phyloP scores from a whole-genome alignment of 2,888 invertebrate genomes.

The Timema cristinae region DNA sequence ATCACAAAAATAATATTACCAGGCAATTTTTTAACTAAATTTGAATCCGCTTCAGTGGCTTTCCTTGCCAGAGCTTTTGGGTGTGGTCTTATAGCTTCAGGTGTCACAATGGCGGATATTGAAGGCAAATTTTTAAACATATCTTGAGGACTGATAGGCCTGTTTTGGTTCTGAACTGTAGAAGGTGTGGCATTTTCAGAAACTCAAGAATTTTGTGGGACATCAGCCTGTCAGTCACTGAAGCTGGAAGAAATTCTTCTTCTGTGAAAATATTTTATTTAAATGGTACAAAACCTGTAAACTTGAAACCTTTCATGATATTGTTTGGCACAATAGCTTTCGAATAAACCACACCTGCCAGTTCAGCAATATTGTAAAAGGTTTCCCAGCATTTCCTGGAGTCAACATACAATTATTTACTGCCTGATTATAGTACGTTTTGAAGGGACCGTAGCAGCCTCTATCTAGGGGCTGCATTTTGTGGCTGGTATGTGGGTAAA shows the following conservation, averaged over 20 bases:
- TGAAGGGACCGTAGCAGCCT: slow-evolving; percentile 8
- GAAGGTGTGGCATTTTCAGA: too few relatives aligned
- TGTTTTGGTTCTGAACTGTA: too few relatives aligned
- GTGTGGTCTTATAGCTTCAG: too few relatives aligned
- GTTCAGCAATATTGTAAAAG: not conserved
- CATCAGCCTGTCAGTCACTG: not conserved
- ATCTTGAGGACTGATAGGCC: not conserved
- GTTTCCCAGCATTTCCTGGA: slow-evolving; percentile 6
- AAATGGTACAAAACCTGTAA: not conserved
- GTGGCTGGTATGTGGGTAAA: not conserved
- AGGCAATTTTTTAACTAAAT: too few relatives aligned
- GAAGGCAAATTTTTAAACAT: too few relatives aligned
- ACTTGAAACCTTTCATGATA: not conserved
- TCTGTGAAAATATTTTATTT: not conserved
- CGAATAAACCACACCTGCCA: slow-evolving; percentile 6
- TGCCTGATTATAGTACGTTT: slow-evolving; percentile 13
- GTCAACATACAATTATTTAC: slow-evolving; percentile 14
- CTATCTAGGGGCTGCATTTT: slow-evolving; percentile 13
- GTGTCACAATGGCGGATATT: too few relatives aligned
- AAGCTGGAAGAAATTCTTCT: slow-evolving; percentile 1
- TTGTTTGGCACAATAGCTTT: not conserved
- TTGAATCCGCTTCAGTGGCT: too few relatives aligned
- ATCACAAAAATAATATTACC: too few relatives aligned
- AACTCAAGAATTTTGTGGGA: not conserved
- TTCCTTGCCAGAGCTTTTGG: too few relatives aligned